Base-by-base conservation (phyloP, 2,888 invertebrate genomes). In the Sacculina carcini region DNA sequence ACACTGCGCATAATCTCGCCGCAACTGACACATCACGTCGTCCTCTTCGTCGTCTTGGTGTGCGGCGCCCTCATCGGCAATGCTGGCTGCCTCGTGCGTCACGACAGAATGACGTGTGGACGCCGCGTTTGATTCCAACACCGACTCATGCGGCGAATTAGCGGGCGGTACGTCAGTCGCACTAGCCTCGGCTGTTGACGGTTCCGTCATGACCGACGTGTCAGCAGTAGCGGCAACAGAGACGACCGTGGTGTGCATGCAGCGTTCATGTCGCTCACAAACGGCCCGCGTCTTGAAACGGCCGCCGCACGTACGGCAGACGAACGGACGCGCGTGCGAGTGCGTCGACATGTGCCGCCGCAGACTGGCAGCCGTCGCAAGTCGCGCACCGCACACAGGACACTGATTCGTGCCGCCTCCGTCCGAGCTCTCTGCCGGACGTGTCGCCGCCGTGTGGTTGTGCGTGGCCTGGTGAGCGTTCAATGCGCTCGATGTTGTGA, bases 181-280 rank as follows among this genome's bases (percentile, higher is more conserved):
- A n/a, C n/a, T n/a, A n/a, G n/a, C n/a, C n/a, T n/a, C n/a, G n/a
- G n/a, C n/a, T n/a, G n/a, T n/a, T n/a, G n/a, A n/a, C n/a, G n/a
- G n/a, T n/a, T n/a, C n/a, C n/a, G n/a, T n/a, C n/a, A n/a, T n/a
- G n/a, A n/a, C n/a, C n/a, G n/a, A n/a, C n/a, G n/a, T n/a, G n/a
- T n/a, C n/a, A n/a, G n/a, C n/a, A n/a, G n/a, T n/a, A n/a, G n/a
- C n/a, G n/a, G n/a, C n/a, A n/a, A n/a, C n/a, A n/a, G n/a, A n/a
- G n/a, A n/a, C n/a, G n/a, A n/a, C n/a, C n/a, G n/a, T n/a, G n/a
- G n/a, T n/a, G n/a, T n/a, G n/a, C n/a, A n/a, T n/a, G n/a, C n/a
- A n/a, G n/a, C n/a, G n/a, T n/a, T n/a, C n/a, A n/a, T 78, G 78
- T 56, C 74, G 74, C 58, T 73, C 69, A 60, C 76, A 76, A 59